These are phyloP conservation scores for Pteropus alecto DNA, from an alignment of 2,113 vertebrate species.

Conservation along the genomic window DNA sequence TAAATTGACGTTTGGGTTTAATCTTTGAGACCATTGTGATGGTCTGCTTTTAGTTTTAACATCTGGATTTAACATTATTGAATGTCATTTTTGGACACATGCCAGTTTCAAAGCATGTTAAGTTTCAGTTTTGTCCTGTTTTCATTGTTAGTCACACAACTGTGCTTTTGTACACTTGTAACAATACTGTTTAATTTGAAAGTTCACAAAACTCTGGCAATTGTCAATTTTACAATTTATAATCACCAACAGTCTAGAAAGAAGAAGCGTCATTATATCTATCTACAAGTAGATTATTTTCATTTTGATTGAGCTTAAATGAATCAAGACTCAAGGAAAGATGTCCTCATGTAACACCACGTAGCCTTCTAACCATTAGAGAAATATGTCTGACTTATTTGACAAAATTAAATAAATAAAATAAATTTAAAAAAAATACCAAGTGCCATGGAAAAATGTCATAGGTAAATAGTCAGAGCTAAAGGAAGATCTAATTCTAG, in stretches of 20 bases:
- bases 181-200: not conserved
- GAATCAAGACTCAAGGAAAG: not conserved
- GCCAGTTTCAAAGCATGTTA: not conserved
- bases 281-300: not conserved
- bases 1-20: not conserved
- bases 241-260: not conserved
- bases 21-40: not conserved
- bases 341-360: not conserved
- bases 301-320: not conserved
- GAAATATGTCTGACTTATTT: not conserved
- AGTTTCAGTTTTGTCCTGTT: not conserved
- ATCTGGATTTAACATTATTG: not conserved
- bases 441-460: not conserved
- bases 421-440: not conserved
- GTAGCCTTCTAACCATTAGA: not conserved
- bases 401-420: not conserved
- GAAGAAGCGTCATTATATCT: rapidly evolving
- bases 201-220: not conserved
- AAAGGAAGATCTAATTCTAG: not conserved
- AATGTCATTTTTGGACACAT: not conserved
- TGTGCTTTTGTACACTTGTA: not conserved
- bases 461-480: not conserved
- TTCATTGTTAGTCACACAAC: not conserved
- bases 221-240: not conserved
- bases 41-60: not conserved